Evolutionary conservation across 1,140 invertebrate genomes (phyloP), one percentile per base, ranked within the genome.

Genomic region (Ylistrum balloti): DNA sequence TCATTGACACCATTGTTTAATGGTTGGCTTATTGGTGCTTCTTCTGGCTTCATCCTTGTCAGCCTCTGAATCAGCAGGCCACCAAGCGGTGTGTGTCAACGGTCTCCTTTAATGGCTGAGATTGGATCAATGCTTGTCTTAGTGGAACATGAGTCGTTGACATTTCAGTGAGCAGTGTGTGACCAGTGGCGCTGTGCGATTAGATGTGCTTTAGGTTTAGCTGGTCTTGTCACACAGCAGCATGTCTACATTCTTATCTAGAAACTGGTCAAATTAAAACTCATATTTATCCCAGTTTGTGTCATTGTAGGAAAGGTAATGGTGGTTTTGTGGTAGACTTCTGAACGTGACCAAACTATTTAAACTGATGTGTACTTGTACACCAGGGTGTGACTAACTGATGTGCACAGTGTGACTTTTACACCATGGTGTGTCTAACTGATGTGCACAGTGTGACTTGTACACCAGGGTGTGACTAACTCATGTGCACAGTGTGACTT

Each of bases 51-150:
- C 56, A 74, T 74, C 56, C n/a, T 28, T 28, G 56, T 74, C 56
- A 74, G n/a, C 56, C 1, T 74, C 56, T n/a, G 56, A 74, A 74
- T 0, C 56, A 74, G 56, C 56, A 74, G 56, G 56, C 56, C 22
- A 74, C 22, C 56, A 28, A 28, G 56, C 56, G 0, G 9, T 17
- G 17, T 45, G 41, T 45, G 56, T 56, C 45, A 56, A 22, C 35
- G 13, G 35, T 45, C 41, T 45, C 22, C 22, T 74, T 1, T 74
- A 74, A 74, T 74, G 56, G 56, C 56, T 74, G 56, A n/a, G 22
- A 45, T 45, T 45, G 41, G 41, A 74, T 74, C 56, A 74, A 74
- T 74, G 56, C n/a, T n/a, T 74, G 56, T 74, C 56, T 74, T 74
- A 1, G n/a, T 74, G 56, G 22, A 45, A 45, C 41, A 74, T n/a